phyloP scores from a whole-genome alignment of 2,113 vertebrate species.

The Heterocephalus glaber region DNA sequence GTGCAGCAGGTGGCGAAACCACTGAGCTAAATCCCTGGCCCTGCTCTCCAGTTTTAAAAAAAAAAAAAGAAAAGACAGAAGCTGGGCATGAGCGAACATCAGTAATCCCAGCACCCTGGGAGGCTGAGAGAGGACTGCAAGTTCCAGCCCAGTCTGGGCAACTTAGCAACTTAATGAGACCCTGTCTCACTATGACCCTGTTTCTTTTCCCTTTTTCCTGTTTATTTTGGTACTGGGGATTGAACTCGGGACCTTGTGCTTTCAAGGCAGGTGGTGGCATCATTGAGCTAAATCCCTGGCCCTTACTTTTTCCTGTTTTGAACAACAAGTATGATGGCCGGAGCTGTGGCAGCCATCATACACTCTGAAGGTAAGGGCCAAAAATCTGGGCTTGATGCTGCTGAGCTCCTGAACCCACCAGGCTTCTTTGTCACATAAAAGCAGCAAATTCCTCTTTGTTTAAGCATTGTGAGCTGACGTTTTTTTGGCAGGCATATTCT shows the following conservation, averaged over 20 bases:
- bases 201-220: not conserved
- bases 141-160: not conserved
- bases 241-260: no score
- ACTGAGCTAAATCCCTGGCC: no score
- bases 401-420: not conserved
- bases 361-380: not conserved
- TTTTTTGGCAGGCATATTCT: not conserved
- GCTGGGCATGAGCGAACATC: not conserved
- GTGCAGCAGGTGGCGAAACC: no score
- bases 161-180: not conserved
- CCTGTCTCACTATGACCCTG: not conserved
- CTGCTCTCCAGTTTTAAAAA: no score
- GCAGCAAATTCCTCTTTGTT: not conserved
- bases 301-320: conserved; percentile 10
- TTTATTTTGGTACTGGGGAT: no score
- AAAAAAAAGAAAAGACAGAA: not conserved
- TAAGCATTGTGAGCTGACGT: not conserved
- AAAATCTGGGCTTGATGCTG: not conserved
- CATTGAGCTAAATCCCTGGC: no score
- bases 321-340: not conserved
- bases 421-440: not conserved
- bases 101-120: not conserved
- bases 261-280: no score
- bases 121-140: not conserved
- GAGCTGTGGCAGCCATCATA: not conserved